A percentile compares a stretch with the other conserved stretches of the same genome.
phyloP scores from a whole-genome alignment of 30 jellyfish, hydroid and myxozoan genomes.

The Hydractinia echinata region DNA sequence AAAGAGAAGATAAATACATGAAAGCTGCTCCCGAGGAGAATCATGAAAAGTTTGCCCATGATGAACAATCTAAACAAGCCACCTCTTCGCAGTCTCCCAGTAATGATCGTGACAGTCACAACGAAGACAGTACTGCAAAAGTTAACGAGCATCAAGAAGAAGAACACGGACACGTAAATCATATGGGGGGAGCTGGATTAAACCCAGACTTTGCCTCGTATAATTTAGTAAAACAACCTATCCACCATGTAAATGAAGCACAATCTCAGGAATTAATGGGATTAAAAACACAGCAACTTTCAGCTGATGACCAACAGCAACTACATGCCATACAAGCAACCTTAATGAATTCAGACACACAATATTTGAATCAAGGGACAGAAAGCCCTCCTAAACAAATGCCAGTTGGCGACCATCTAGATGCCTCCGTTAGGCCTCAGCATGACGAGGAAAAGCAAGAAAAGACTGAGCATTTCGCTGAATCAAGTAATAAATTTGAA shows the following conservation, averaged over 20 bases:
- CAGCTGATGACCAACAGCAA: slow-evolving; percentile 23
- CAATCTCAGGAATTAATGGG: slow-evolving; percentile 12
- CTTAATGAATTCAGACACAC: slow-evolving; percentile 27
- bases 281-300: background rate
- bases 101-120: background rate
- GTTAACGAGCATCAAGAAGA: background rate
- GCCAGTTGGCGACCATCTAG: too few relatives aligned
- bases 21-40: background rate
- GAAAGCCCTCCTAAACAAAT: too few relatives aligned
- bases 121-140: background rate
- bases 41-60: background rate
- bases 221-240: background rate
- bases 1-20: slow-evolving; percentile 3
- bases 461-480: too few relatives aligned
- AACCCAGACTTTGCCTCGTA: background rate
- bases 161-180: background rate
- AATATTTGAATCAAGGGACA: background rate
- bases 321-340: slow-evolving; percentile 25
- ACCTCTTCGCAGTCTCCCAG: background rate
- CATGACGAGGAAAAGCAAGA: too few relatives aligned
- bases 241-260: slow-evolving; percentile 15
- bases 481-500: too few relatives aligned
- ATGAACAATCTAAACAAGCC: background rate
- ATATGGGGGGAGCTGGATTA: background rate
- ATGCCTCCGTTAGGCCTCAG: too few relatives aligned